These are phyloP conservation scores for Ametastegia equiseti DNA, from an alignment of 2,888 invertebrate species.

Conservation along the genomic window DNA sequence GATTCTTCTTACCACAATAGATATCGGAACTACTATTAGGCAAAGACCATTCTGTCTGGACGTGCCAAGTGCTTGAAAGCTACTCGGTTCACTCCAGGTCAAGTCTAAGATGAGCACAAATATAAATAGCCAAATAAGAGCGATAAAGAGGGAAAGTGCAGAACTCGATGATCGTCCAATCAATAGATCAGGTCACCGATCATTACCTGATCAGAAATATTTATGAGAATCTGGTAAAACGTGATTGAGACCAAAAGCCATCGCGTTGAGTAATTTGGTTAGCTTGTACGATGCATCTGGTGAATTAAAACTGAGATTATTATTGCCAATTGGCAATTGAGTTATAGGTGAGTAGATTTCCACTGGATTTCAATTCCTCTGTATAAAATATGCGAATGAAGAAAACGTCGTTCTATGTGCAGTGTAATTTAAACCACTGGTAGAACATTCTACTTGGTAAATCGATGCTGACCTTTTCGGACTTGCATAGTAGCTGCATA, in stretches of 20 bases:
- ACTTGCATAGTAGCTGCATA: slow-evolving; percentile 48
- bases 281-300: slow-evolving; percentile 1
- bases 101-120: slow-evolving; percentile 6
- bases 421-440: not conserved
- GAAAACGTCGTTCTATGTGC: not conserved
- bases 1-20: not conserved
- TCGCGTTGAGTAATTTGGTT: slow-evolving; percentile 5
- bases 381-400: not conserved
- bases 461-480: slow-evolving; percentile 57
- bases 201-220: slow-evolving; percentile 3
- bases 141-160: not conserved
- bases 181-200: not conserved
- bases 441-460: slow-evolving; percentile 44
- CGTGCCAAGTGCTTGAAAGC: slow-evolving; percentile 23
- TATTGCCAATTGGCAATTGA: too few relatives aligned
- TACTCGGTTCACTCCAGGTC: slow-evolving; percentile 4
- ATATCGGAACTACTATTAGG: not conserved
- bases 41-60: not conserved
- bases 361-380: too few relatives aligned
- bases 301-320: not conserved
- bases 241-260: slow-evolving; percentile 4
- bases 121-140: not conserved
- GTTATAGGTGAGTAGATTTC: too few relatives aligned
- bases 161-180: not conserved
- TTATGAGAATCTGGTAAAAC: not conserved